These are phyloP conservation scores for Drosophila tropicalis DNA, from an alignment of 1,140 invertebrate species.

Conservation along the genomic window DNA sequence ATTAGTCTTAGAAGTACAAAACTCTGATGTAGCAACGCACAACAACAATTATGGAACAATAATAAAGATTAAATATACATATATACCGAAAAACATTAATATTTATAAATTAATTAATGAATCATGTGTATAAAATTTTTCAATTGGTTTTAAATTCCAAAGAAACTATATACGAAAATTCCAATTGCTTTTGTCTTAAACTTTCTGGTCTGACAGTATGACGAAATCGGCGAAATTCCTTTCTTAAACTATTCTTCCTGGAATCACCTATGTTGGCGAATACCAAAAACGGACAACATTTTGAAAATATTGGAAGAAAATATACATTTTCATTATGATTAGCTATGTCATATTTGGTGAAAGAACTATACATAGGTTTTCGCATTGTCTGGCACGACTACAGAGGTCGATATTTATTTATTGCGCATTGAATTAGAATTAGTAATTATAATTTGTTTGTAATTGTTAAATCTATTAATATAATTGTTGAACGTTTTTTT, in stretches of 20 bases:
- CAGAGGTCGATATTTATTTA: slow-evolving; percentile 68
- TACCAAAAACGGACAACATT: too few relatives aligned
- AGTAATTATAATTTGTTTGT: slow-evolving; percentile 70
- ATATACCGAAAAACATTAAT: not conserved
- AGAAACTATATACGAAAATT: too few relatives aligned
- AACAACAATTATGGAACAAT: slow-evolving; percentile 57
- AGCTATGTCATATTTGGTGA: too few relatives aligned
- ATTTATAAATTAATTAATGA: not conserved
- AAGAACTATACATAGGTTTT: slow-evolving; percentile 20
- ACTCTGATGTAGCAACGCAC: slow-evolving; percentile 45
- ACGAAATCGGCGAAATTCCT: too few relatives aligned
- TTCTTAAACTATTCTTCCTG: too few relatives aligned
- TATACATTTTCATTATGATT: too few relatives aligned
- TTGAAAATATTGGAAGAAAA: too few relatives aligned
- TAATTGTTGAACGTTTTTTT: slow-evolving; percentile 79
- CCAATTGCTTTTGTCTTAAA: too few relatives aligned
- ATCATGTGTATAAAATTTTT: too few relatives aligned
- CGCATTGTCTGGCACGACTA: slow-evolving; percentile 58
- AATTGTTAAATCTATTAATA: slow-evolving; percentile 77
- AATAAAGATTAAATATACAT: slow-evolving; percentile 36
- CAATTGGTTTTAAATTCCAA: too few relatives aligned
- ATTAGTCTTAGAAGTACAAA: slow-evolving; percentile 57
- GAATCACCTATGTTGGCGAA: too few relatives aligned
- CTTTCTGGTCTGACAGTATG: too few relatives aligned
- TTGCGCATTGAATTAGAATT: slow-evolving; percentile 79